These are phyloP conservation scores for Pyxicephalus adspersus DNA, from an alignment of 2,113 vertebrate genomes.

Conservation along the genomic window DNA sequence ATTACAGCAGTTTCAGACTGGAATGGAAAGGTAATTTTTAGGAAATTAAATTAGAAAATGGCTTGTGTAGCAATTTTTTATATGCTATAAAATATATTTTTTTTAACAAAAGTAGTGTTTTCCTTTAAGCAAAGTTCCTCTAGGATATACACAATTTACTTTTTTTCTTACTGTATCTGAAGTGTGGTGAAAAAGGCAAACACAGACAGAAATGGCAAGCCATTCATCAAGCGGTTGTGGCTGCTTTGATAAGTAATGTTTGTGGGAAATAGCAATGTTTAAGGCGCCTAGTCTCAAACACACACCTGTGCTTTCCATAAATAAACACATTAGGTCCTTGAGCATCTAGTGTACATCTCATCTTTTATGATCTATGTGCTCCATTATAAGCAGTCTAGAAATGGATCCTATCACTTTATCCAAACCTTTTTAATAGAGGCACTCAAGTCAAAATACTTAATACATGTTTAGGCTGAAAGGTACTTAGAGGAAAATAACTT, in stretches of 20 bases:
- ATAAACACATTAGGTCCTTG: constrained; percentile 31
- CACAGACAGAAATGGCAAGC: background rate
- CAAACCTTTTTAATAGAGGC: background rate
- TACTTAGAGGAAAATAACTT: background rate
- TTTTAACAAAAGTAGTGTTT: background rate
- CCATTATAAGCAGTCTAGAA: background rate
- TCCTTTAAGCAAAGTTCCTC: background rate
- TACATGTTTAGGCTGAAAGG: background rate
- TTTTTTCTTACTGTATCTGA: background rate
- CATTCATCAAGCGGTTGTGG: constrained; percentile 18
- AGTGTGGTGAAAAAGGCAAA: background rate
- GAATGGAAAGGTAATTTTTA: too few relatives aligned
- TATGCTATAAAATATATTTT: too few relatives aligned
- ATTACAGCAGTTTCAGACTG: too few relatives aligned
- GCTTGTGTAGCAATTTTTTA: too few relatives aligned
- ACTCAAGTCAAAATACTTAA: background rate
- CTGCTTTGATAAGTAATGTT: constrained; percentile 29
- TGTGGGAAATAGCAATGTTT: constrained; percentile 26
- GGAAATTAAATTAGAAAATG: too few relatives aligned
- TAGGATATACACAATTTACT: constrained; percentile 8
- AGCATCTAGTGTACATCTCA: constrained; percentile 25
- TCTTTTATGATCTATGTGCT: constrained; percentile 29
- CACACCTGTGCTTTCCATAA: constrained; percentile 42
- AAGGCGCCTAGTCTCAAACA: constrained; percentile 9
- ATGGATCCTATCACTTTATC: background rate